Evolutionary conservation across 2,797 vertebrate species (phyloP).

Genomic region (Tapera naevia): DNA sequence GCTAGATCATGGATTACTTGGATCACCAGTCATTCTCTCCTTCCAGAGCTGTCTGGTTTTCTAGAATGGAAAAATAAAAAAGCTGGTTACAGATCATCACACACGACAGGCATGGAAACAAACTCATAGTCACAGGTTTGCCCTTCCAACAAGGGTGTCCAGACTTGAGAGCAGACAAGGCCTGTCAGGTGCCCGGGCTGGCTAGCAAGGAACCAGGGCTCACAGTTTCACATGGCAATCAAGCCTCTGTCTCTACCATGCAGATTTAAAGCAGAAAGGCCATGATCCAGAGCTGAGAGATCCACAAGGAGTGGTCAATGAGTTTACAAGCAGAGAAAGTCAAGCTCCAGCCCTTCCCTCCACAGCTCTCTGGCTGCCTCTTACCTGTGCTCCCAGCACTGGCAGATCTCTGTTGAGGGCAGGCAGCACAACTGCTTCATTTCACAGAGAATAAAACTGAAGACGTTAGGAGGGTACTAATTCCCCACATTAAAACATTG

Average conservation of each 20-base stretch:
- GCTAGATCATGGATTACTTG: background rate
- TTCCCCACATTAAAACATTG: rapidly evolving
- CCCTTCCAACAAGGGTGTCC: background rate
- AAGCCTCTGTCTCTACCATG: background rate
- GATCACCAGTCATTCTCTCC: background rate
- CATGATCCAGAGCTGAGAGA: background rate
- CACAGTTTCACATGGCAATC: rapidly evolving
- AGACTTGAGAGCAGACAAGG: background rate
- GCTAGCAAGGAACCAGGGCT: background rate
- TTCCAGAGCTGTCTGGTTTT: background rate
- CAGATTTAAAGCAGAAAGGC: background rate
- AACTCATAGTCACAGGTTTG: background rate
- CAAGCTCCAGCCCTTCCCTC: background rate
- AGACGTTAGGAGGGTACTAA: background rate
- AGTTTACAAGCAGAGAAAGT: background rate
- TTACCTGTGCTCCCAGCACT: background rate
- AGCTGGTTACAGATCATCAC: background rate
- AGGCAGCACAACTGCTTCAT: background rate
- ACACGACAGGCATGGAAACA: background rate
- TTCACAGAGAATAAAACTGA: background rate
- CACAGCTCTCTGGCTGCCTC: background rate
- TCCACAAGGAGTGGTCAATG: background rate
- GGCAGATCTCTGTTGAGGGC: rapidly evolving
- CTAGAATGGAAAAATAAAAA: background rate
- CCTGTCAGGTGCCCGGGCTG: background rate